Conservation (phyloP, 2,113 vertebrate genomes). For the Psittacus erithacus region DNA sequence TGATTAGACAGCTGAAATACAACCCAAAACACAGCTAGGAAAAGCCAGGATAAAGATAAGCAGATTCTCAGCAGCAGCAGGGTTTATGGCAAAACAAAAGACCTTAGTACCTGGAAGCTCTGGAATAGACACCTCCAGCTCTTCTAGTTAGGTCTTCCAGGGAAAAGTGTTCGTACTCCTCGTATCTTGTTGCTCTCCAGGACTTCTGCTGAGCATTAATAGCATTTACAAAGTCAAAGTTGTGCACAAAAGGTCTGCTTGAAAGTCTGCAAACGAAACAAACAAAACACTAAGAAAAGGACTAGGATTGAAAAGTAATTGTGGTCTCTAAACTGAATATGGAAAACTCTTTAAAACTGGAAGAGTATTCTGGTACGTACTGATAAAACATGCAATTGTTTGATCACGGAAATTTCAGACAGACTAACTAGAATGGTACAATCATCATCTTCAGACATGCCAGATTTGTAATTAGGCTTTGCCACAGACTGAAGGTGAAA, state of each 20-base stretch:
- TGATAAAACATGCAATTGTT: not conserved
- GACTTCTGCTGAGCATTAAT: constrained; percentile 88
- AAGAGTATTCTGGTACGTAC: not conserved
- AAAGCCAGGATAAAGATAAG: not conserved
- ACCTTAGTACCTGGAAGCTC: constrained; percentile 74
- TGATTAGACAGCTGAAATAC: not conserved
- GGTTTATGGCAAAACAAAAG: not conserved
- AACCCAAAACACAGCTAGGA: not conserved
- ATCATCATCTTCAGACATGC: not conserved
- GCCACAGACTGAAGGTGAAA: not conserved
- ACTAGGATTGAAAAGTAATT: not conserved
- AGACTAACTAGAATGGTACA: not conserved
- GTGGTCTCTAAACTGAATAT: not conserved
- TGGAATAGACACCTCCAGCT: constrained; percentile 81
- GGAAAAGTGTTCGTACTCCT: constrained; percentile 80
- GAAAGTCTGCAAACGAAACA: constrained; percentile 72
- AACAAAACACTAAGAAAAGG: not conserved
- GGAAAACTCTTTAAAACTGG: not conserved
- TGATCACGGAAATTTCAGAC: not conserved
- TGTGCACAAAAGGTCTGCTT: constrained; percentile 75
- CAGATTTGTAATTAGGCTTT: not conserved
- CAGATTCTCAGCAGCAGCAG: not conserved
- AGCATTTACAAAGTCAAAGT: constrained; percentile 80
- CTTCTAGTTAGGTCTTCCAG: constrained; percentile 80
- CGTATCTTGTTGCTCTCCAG: constrained; percentile 86